Base-by-base conservation (phyloP, 2,113 vertebrate species). In the Silurus meridionalis region DNA sequence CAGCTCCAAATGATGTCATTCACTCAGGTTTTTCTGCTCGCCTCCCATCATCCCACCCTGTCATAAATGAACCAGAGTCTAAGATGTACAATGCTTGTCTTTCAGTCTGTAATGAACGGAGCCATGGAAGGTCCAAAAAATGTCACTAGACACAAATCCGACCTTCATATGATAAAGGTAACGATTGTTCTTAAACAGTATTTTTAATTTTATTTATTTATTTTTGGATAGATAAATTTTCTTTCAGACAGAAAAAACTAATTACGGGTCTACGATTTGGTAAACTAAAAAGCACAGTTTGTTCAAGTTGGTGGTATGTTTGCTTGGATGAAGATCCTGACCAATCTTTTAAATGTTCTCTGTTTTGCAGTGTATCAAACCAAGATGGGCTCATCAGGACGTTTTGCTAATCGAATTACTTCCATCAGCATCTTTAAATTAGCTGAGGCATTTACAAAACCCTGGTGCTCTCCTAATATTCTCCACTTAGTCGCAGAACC, bases 41-140 rank as follows among this genome's bases (percentile, higher is more conserved):
- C 52, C 69, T n/a, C 19, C 69, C 37, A 71, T 55, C 25, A 21
- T 6, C 77, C 46, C 82, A 50, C n/a, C 28, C 52, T 66, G 71
- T 67, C 74, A 85, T 66, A 82, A 69, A 63, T 88, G 83, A 80
- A 66, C 57, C 17, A 48, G 60, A 91, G 90, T 93, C 90, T 89
- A 88, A 83, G 80, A 89, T 37, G 88, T 92, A 92, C 90, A 91
- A 91, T 85, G 74, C 52, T 28, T 2, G 53, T 85, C 80, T 88
- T 88, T 88, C 80, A 83, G 60, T 5, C 52, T 7, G 60, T 52
- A 82, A 82, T 28, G 4, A 48, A 75, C 55, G 13, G 37, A 74
- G 14, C 23, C 13, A 61, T 4, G 21, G 19, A 63, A 28, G 15
- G 23, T 63, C 78, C 25, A 63, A 48, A 81, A 37, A 53, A 71